Evolutionary conservation across 1,140 invertebrate species (phyloP).

Genomic region (Trachymyrmex septentrionalis): DNA sequence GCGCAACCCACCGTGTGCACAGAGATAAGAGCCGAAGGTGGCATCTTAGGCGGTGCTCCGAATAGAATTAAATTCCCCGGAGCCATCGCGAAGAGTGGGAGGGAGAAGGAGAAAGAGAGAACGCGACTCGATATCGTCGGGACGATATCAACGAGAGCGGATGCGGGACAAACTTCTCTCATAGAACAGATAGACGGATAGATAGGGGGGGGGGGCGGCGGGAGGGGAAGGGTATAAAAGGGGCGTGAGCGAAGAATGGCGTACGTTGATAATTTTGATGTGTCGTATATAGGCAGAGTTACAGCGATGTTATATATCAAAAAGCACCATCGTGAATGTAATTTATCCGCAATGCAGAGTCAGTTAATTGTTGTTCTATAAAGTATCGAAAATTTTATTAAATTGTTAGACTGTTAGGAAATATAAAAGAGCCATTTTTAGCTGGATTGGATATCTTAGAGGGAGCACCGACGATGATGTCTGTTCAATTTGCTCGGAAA

Average conservation of each 20-base stretch:
- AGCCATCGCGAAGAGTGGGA: constrained; percentile 43
- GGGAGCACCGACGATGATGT: neutral
- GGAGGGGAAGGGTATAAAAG: too few relatives aligned
- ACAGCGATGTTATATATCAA: too few relatives aligned
- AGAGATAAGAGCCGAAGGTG: constrained; percentile 79
- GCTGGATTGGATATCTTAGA: too few relatives aligned
- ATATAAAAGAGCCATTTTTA: neutral
- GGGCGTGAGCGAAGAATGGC: constrained; percentile 29
- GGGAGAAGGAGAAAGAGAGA: constrained; percentile 13
- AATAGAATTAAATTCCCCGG: constrained; percentile 76
- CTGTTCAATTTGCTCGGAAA: neutral
- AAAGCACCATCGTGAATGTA: neutral
- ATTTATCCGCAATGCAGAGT: neutral
- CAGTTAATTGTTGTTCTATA: neutral
- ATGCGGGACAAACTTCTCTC: constrained; percentile 64
- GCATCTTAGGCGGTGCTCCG: constrained; percentile 77
- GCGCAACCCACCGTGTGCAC: constrained; percentile 81
- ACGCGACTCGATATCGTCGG: constrained; percentile 69
- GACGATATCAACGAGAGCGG: constrained; percentile 73
- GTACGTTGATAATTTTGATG: constrained; percentile 56
- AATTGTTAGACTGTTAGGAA: neutral
- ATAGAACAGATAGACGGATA: constrained; percentile 60
- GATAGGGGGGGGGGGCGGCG: too few relatives aligned
- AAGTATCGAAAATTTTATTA: neutral
- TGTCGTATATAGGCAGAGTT: neutral